phyloP scores from a whole-genome alignment of 2,888 invertebrate species.

The Pseudococcus longispinus region DNA sequence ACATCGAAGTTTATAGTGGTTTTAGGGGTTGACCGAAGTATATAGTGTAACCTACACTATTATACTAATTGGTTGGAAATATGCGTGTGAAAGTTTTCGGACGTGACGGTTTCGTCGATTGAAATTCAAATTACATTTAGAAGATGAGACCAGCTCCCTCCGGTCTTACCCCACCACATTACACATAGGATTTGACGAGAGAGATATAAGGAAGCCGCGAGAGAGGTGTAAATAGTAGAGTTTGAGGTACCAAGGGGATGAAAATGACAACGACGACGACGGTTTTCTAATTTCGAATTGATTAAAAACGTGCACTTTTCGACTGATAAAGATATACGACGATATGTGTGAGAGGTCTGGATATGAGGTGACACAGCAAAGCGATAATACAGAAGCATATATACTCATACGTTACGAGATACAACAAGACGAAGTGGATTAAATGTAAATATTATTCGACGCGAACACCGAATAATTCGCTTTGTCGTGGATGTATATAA shows the following conservation, averaged over 20 bases:
- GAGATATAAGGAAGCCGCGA: background rate
- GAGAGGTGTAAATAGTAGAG: background rate
- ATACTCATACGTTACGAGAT: background rate
- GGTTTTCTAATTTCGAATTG: conserved; percentile 11
- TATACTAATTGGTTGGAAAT: conserved; percentile 2
- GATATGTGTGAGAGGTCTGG: background rate
- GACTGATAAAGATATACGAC: background rate
- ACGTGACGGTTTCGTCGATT: background rate
- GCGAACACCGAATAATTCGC: background rate
- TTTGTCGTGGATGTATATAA: background rate
- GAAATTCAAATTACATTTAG: conserved; percentile 9
- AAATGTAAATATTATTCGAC: conserved; percentile 16
- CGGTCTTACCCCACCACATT: background rate
- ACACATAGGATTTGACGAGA: background rate
- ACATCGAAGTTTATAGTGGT: background rate
- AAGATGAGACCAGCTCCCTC: background rate
- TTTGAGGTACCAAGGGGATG: background rate
- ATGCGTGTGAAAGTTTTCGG: conserved; percentile 1
- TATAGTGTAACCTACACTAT: background rate
- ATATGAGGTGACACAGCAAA: background rate
- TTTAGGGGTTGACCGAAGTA: background rate
- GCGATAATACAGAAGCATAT: background rate
- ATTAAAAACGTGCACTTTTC: background rate
- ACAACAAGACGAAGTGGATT: conserved; percentile 4
- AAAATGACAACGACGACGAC: background rate